phyloP scores from a whole-genome alignment of 2,113 vertebrate species.

The Sterna hirundo region DNA sequence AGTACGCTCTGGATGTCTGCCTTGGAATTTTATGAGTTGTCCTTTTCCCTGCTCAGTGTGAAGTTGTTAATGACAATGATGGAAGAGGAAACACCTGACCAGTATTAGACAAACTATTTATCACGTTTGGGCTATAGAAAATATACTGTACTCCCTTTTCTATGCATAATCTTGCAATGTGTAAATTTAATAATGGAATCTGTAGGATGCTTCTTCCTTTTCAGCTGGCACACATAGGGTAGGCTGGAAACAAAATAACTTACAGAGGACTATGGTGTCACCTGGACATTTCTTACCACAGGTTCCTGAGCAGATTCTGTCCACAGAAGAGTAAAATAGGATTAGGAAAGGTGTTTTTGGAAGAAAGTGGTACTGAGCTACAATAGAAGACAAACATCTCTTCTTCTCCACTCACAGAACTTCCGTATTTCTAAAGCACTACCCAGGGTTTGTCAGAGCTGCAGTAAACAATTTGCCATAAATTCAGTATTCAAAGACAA shows the following conservation, averaged over 20 bases:
- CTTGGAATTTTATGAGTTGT: background rate
- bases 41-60: background rate
- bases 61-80: background rate
- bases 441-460: background rate
- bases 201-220: background rate
- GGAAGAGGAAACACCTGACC: background rate
- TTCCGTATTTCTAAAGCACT: background rate
- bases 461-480: background rate
- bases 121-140: background rate
- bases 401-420: background rate
- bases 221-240: background rate
- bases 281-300: background rate
- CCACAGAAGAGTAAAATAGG: background rate
- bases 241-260: background rate
- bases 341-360: background rate
- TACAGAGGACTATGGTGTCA: background rate
- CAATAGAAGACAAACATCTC: background rate
- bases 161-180: background rate
- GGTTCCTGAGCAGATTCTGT: background rate
- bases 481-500: background rate
- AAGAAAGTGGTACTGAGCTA: background rate
- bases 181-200: background rate
- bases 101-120: background rate
- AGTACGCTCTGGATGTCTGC: background rate
- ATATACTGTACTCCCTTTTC: background rate